Evolutionary conservation across 2,113 vertebrate species (phyloP).

Genomic region (Sturnira hondurensis): DNA sequence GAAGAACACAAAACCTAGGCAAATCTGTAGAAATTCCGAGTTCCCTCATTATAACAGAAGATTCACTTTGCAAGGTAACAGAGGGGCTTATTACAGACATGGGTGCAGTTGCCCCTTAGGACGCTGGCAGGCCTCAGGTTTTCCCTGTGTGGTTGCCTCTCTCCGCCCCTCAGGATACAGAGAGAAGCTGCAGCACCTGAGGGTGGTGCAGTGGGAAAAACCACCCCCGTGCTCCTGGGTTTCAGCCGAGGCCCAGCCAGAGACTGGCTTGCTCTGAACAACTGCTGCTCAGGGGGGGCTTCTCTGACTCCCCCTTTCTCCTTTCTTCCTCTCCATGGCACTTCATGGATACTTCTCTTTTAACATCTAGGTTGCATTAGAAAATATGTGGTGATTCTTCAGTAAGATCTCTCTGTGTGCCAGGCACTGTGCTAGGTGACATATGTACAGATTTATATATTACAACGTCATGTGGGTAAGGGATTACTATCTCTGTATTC

Average conservation of each 20-base stretch:
- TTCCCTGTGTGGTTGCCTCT: background rate
- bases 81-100: background rate
- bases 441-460: background rate
- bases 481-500: background rate
- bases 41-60: background rate
- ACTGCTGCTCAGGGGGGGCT: background rate
- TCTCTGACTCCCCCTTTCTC: background rate
- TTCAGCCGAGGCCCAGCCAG: background rate
- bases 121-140: background rate
- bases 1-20: conserved; percentile 47
- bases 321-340: background rate
- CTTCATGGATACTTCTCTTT: background rate
- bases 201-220: background rate
- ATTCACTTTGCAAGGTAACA: conserved; percentile 4
- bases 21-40: conserved; percentile 25
- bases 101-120: background rate
- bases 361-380: background rate
- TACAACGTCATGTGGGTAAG: background rate
- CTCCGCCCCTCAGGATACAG: background rate
- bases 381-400: background rate
- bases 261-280: background rate
- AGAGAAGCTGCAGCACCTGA: background rate
- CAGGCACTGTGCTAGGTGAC: background rate
- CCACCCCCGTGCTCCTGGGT: background rate
- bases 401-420: background rate